Evolutionary conservation across 2,113 vertebrate genomes (phyloP).

Genomic region (Phalacrocorax aristotelis): DNA sequence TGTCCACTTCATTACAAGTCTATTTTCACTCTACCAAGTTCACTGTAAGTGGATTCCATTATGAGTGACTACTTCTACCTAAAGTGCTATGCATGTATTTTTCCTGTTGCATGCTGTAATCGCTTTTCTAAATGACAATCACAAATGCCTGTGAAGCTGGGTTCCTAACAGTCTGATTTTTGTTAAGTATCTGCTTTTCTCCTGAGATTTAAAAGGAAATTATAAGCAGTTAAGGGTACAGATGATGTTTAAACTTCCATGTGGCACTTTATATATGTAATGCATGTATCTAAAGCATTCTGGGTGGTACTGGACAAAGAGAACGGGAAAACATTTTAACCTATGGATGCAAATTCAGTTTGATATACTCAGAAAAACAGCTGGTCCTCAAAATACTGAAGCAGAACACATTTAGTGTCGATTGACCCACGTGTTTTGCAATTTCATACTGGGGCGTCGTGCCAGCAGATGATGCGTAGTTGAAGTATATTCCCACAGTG

Average conservation of each 20-base stretch:
- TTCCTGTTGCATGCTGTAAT: background rate
- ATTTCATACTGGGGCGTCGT: background rate
- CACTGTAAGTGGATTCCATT: background rate
- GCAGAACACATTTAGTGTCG: background rate
- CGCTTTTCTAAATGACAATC: background rate
- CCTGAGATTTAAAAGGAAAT: background rate
- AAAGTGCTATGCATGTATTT: background rate
- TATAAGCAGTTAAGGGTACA: background rate
- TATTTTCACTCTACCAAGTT: background rate
- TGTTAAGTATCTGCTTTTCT: background rate
- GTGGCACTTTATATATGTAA: background rate
- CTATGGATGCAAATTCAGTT: background rate
- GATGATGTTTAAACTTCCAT: background rate
- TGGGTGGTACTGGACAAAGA: background rate
- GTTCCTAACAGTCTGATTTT: background rate
- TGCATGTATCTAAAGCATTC: background rate
- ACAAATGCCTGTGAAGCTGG: background rate
- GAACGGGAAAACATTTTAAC: background rate
- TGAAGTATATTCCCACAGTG: background rate
- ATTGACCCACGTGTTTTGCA: background rate
- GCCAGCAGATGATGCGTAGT: background rate
- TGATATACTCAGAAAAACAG: background rate
- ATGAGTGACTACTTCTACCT: background rate
- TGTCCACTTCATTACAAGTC: background rate
- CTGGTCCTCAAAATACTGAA: background rate